Base-by-base conservation (phyloP, 2,113 vertebrate genomes). In the Laticauda colubrina region DNA sequence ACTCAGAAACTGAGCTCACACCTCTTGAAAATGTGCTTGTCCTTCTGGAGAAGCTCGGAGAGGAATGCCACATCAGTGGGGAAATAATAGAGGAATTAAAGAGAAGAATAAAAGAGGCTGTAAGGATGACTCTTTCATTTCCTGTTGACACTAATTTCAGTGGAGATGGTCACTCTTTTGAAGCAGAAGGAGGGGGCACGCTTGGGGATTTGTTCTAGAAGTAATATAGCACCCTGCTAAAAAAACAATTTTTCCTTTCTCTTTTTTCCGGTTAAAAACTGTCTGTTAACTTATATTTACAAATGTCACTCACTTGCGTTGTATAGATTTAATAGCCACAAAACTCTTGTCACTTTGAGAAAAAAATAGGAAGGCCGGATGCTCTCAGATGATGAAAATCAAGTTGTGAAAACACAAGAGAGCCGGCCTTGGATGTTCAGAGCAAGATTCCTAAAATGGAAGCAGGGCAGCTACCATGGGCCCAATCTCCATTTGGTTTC, bases 1-100 rank as follows among this genome's bases (percentile, higher is more conserved):
- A 98, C 29, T 92, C 96, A 29, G 96, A 98, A 54, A 94, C 96
- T 0, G 96, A 97, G 2, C 90, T 97, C 53, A 98, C 98, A 2
- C 98, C 99, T 0, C 96, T 99, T 2, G 99, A 99, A 94, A 98
- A 98, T 0, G 98, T 98, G 0, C 94, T 99, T 3, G 85, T 56
- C 0, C 92, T 99, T 39, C 96, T 99, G 94, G 97, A 98, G 92
- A 91, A 94, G 8, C 97, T 99, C 43, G 96, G 59, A 1, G 69
- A 94, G 2, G 97, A 98, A 0, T 96, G 97, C 48, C 94, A 89
- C 1, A 88, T 99, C 88, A 75, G 97, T 1, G 96, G 97, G 89
- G 90, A 95, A 90, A 96, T 97, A 0, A 94, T 98, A 2, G 96
- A 98, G 53, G 94, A 96, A 3, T 88, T 99, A 90, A 97, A 96